Conservation (phyloP, 2,113 vertebrate species). For the Otocyon megalotis region DNA sequence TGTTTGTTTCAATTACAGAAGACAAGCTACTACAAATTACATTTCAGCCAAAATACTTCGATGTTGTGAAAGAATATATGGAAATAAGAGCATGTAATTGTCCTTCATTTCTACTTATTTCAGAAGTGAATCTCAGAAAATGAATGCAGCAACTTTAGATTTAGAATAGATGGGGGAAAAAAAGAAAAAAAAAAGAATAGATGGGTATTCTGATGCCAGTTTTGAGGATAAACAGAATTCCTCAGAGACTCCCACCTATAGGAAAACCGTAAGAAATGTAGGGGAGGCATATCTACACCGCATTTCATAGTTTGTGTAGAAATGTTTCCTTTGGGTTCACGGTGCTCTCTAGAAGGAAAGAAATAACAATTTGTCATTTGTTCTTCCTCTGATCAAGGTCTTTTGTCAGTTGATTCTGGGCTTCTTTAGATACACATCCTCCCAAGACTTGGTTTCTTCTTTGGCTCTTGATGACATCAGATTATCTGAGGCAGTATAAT, state of each 20-base stretch:
- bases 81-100: background rate
- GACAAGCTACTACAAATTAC: background rate
- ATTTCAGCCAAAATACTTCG: background rate
- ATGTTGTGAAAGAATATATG: background rate
- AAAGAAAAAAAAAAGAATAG: too few relatives aligned
- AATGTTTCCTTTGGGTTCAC: background rate
- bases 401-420: background rate
- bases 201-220: background rate
- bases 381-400: background rate
- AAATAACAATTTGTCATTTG: background rate
- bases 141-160: background rate
- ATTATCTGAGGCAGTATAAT: background rate
- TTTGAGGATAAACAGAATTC: background rate
- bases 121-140: background rate
- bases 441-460: background rate
- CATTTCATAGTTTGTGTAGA: background rate
- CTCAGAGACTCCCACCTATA: background rate
- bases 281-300: background rate
- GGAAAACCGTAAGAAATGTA: background rate
- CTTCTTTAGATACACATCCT: background rate
- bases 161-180: background rate
- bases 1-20: constrained; percentile 33
- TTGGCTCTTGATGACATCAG: background rate
- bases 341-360: background rate
- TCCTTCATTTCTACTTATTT: background rate